Base-by-base conservation (phyloP, 2,888 invertebrate genomes). In the Synergus umbraculus region DNA sequence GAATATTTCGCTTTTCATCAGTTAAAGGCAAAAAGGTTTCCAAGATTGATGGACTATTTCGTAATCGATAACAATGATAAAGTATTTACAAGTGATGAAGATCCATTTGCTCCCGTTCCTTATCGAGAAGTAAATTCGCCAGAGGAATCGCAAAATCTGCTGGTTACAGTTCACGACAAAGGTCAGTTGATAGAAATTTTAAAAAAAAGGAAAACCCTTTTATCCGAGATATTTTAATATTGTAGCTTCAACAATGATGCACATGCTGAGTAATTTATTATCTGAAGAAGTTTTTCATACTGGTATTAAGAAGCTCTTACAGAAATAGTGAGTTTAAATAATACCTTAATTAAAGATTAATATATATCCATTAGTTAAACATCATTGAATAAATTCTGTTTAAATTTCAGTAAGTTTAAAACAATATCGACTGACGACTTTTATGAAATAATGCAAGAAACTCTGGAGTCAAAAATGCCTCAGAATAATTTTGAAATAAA, bases 251-350 rank as follows among this genome's bases (percentile, higher is more conserved):
- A 92, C 93, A 4, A 89, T 95, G 1, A 93, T 95, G 65, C 90
- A 94, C 44, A 94, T 94, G 94, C 92, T 94, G 90, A 90, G 93
- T 37, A 90, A 93, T 82, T 92, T 93, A 80, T 88, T 94, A 5
- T 93, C 93, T 1, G 92, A 93, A 77, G 85, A 87, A 0, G 88
- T 90, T 0, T 93, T 94, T 84, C 89, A 92, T 83, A 87, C 85
- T 9, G 94, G 93, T 43, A 80, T 92, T 10, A 81, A 79, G 13
- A 83, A 81, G 29, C 90, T 90, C 80, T 77, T 90, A 0, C 69
- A 79, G 0, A 79, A 58, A 22, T 82, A 83, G 90, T 89, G 81
- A 63, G 93, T 92, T 43, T 12, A 12, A 46, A 49, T 4, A 49
- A 15, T 15, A 15, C 15, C 15, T 49, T 15, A 49, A 13, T 49